Conservation (phyloP, 2,113 vertebrate species). For the Oenanthe melanoleuca region DNA sequence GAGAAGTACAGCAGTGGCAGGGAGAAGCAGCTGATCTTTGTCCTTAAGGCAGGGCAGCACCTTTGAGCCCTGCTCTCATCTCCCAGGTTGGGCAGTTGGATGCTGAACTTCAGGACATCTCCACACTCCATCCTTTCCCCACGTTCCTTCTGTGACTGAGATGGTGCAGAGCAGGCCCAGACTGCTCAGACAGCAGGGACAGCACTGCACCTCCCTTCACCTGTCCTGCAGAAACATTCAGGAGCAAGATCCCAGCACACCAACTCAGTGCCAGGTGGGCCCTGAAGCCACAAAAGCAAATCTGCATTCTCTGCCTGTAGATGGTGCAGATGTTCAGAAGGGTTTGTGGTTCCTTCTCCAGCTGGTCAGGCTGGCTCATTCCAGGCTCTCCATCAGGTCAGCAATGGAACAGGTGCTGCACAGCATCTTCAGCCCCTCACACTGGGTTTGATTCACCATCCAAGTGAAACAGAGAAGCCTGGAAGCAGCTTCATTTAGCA, state of each 20-base stretch:
- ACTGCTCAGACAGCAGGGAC: neutral
- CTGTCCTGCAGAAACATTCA: neutral
- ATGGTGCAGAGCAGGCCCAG: fast-evolving
- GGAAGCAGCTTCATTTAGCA: neutral
- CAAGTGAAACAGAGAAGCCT: neutral
- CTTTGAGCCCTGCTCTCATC: neutral
- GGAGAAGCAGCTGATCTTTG: neutral
- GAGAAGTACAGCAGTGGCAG: neutral
- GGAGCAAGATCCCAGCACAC: fast-evolving
- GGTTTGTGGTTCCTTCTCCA: neutral
- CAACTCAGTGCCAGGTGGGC: neutral
- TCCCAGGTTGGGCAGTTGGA: neutral
- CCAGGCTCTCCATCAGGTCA: neutral
- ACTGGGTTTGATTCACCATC: neutral
- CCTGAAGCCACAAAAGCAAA: neutral
- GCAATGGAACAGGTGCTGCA: neutral
- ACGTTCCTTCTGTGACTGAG: neutral
- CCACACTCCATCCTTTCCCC: neutral
- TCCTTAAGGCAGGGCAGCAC: neutral
- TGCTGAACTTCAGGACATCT: neutral
- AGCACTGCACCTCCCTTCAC: neutral
- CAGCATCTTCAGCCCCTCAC: neutral
- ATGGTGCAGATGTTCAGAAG: neutral
- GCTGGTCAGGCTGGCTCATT: neutral
- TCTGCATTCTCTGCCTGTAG: neutral